Evolutionary conservation across 2,797 vertebrate genomes (phyloP).

Genomic region (Melanotaenia nigrans): DNA sequence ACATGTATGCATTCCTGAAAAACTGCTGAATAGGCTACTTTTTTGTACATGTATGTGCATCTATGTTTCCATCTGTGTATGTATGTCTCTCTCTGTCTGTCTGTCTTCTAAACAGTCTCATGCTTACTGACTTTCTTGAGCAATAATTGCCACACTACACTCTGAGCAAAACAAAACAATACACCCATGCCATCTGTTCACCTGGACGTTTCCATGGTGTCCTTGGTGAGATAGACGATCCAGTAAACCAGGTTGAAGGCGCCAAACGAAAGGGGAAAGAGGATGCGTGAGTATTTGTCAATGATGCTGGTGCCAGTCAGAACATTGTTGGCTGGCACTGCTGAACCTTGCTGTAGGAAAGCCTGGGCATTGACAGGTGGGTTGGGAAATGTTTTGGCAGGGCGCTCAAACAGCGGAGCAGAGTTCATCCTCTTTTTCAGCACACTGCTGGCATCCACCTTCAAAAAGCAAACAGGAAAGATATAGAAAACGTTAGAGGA

Average conservation of each 20-base stretch:
- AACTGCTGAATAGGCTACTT: no score
- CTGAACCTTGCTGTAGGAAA: conserved; percentile 79
- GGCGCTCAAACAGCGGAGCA: conserved; percentile 79
- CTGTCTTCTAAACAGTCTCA: neutral
- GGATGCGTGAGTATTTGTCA: conserved; percentile 95
- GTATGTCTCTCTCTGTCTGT: no score
- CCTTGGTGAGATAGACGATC: conserved; percentile 97
- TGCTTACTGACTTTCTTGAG: neutral
- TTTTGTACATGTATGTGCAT: no score
- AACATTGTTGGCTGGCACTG: conserved; percentile 73
- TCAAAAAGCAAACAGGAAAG: conserved; percentile 21
- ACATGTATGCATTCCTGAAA: no score
- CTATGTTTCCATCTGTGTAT: no score
- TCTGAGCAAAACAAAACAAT: neutral
- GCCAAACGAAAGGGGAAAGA: conserved; percentile 95
- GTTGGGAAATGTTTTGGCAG: conserved; percentile 81
- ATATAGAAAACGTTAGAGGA: conserved; percentile 18
- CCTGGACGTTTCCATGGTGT: conserved; percentile 94
- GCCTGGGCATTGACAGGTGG: conserved; percentile 72
- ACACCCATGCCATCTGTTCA: conserved; percentile 57
- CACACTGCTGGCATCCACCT: conserved; percentile 86
- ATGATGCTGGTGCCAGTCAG: conserved; percentile 94
- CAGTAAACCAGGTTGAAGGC: conserved; percentile 98
- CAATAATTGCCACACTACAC: conserved; percentile 11
- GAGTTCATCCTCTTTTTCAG: conserved; percentile 94